A percentile compares a stretch with the other conserved stretches of the same genome.
Conservation (phyloP, 2,888 invertebrate genomes). For the Drosophila imparisetae region DNA sequence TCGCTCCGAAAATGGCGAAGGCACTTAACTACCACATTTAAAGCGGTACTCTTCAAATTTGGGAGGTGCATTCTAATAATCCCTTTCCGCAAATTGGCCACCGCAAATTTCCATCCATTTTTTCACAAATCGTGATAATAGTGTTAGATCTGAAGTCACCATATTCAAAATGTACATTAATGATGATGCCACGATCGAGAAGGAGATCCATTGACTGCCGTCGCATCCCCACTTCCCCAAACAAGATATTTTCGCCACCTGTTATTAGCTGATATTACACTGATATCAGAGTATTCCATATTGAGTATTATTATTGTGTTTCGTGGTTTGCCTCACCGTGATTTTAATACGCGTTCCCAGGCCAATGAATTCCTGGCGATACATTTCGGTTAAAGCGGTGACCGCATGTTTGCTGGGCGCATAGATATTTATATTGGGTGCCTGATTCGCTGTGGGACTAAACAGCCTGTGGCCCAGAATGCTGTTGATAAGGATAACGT, state of each 20-base stretch:
- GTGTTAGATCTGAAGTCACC: background rate
- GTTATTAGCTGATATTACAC: background rate
- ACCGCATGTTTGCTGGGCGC: slow-evolving; percentile 82
- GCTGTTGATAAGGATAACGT: slow-evolving; percentile 85
- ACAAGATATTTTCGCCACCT: background rate
- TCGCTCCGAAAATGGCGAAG: too few relatives aligned
- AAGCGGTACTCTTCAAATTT: background rate
- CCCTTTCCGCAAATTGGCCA: background rate
- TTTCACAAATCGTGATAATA: background rate
- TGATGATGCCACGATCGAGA: background rate
- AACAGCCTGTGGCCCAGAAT: slow-evolving; percentile 79
- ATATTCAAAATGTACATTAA: background rate
- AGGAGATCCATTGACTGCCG: background rate
- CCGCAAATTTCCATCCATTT: background rate
- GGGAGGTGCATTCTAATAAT: background rate
- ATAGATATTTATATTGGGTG: slow-evolving; percentile 77
- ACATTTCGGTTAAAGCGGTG: slow-evolving; percentile 82
- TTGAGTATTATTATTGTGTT: background rate
- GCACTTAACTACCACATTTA: background rate
- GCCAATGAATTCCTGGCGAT: slow-evolving; percentile 82
- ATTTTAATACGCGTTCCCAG: slow-evolving; percentile 82
- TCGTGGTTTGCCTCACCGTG: slow-evolving; percentile 72
- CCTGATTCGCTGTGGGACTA: slow-evolving; percentile 13
- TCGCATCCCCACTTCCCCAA: background rate
- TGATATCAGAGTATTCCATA: background rate